Conservation (phyloP, 1,140 invertebrate genomes). For the Dysdera silvatica region DNA sequence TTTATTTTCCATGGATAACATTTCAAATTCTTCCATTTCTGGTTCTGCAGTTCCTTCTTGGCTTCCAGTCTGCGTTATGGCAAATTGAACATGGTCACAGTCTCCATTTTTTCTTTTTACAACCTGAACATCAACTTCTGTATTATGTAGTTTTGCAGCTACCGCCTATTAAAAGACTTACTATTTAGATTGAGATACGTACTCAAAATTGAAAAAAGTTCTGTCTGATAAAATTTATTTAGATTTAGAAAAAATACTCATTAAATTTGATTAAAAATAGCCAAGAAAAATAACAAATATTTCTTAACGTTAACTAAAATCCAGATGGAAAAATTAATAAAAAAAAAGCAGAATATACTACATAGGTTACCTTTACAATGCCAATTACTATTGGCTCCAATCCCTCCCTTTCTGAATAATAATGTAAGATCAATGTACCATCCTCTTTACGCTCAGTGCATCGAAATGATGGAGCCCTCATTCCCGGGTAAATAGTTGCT, state of each 20-base stretch:
- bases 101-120: constrained; percentile 74
- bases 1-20: constrained; percentile 60
- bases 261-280: too few species aligned
- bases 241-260: too few species aligned
- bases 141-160: constrained; percentile 79
- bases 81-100: constrained; percentile 83
- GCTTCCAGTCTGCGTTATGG: constrained; percentile 74
- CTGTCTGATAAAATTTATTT: too few species aligned
- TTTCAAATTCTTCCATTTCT: constrained; percentile 54
- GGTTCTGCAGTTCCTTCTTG: constrained; percentile 48
- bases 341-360: too few species aligned
- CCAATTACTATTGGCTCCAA: constrained; percentile 88
- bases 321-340: too few species aligned
- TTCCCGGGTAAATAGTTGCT: constrained; percentile 83
- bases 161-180: constrained; percentile 61
- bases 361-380: constrained; percentile 70
- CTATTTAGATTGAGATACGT: too few species aligned
- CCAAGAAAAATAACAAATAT: too few species aligned
- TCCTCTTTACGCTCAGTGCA: constrained; percentile 77
- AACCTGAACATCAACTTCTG: constrained; percentile 82
- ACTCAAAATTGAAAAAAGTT: too few species aligned
- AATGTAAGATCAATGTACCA: constrained; percentile 76
- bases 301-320: too few species aligned
- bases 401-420: constrained; percentile 87
- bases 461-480: constrained; percentile 83